These are phyloP conservation scores for Zaprionus vittiger DNA, from an alignment of 1,140 invertebrate genomes.

Conservation along the genomic window DNA sequence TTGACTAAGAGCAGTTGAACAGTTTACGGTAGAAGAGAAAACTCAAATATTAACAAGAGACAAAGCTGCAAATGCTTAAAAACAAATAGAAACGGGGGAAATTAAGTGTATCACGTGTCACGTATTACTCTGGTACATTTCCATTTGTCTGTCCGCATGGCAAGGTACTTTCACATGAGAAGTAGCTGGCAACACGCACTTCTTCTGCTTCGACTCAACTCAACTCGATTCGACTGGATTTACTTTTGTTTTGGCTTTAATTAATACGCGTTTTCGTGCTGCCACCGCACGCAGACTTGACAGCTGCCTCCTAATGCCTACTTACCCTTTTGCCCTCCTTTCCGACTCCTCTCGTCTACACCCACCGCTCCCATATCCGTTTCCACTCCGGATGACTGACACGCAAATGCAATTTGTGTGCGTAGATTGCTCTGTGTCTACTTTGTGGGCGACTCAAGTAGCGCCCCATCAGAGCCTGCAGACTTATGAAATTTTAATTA, in stretches of 20 bases:
- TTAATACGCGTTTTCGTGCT: conserved; percentile 76
- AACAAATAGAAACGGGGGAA: conserved; percentile 36
- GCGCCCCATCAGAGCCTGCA: conserved; percentile 44
- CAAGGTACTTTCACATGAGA: conserved; percentile 21
- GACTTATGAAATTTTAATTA: conserved; percentile 64
- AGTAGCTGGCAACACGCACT: conserved; percentile 57
- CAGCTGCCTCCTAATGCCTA: conserved; percentile 22
- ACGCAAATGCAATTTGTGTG: conserved; percentile 79
- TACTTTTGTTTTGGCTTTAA: conserved; percentile 71
- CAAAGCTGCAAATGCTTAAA: conserved; percentile 39
- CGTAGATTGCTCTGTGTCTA: conserved; percentile 60
- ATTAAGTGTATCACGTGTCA: conserved; percentile 69
- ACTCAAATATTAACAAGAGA: conserved; percentile 33
- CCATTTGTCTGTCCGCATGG: conserved; percentile 39
- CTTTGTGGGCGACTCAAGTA: conserved; percentile 32
- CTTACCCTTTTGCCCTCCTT: conserved; percentile 5
- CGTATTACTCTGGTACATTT: conserved; percentile 57
- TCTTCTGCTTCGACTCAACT: too few species aligned
- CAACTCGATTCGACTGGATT: conserved; percentile 32
- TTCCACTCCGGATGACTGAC: conserved; percentile 40
- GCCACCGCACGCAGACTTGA: conserved; percentile 61
- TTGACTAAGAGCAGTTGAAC: neutral
- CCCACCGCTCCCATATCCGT: neutral
- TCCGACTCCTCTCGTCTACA: neutral
- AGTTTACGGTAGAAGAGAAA: conserved; percentile 30